These are phyloP conservation scores for Sinocyclocheilus grahami DNA, from an alignment of 2,113 vertebrate species.

Conservation along the genomic window DNA sequence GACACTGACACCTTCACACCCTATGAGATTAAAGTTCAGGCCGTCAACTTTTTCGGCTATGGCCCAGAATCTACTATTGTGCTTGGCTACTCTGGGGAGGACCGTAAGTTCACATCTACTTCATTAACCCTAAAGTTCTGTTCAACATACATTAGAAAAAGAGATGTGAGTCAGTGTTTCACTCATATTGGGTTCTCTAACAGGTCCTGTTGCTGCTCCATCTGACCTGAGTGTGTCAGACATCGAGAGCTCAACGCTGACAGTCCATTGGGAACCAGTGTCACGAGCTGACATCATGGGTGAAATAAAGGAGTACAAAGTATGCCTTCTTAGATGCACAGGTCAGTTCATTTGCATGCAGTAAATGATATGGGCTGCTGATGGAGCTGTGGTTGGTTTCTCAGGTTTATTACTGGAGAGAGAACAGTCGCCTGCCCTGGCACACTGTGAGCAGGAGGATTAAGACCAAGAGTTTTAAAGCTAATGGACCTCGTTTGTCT, in stretches of 20 bases:
- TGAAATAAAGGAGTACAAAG: conserved; percentile 93
- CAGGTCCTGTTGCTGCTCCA: conserved; percentile 89
- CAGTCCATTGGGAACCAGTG: conserved; percentile 88
- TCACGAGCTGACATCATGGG: conserved; percentile 86
- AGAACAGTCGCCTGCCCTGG: conserved; percentile 93
- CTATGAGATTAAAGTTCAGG: conserved; percentile 95
- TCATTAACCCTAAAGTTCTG: neutral
- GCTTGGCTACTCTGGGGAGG: conserved; percentile 94
- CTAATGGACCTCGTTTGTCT: conserved; percentile 78
- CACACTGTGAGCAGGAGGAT: conserved; percentile 85
- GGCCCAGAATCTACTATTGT: conserved; percentile 87
- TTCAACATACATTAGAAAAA: neutral
- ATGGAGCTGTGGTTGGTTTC: conserved; percentile 53
- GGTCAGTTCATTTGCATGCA: neutral
- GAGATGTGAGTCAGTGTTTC: neutral
- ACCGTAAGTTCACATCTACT: conserved; percentile 83
- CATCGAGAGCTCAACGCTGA: conserved; percentile 86
- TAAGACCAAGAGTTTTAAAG: conserved; percentile 82
- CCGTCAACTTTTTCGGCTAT: conserved; percentile 90
- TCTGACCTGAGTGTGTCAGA: conserved; percentile 87
- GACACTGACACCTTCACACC: conserved; percentile 91
- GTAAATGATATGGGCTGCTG: neutral
- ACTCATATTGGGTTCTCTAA: conserved; percentile 36
- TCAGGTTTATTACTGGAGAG: conserved; percentile 96
- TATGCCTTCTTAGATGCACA: conserved; percentile 65